phyloP scores from a whole-genome alignment of 1,140 invertebrate genomes.

The Caenorhabditis tropicalis region DNA sequence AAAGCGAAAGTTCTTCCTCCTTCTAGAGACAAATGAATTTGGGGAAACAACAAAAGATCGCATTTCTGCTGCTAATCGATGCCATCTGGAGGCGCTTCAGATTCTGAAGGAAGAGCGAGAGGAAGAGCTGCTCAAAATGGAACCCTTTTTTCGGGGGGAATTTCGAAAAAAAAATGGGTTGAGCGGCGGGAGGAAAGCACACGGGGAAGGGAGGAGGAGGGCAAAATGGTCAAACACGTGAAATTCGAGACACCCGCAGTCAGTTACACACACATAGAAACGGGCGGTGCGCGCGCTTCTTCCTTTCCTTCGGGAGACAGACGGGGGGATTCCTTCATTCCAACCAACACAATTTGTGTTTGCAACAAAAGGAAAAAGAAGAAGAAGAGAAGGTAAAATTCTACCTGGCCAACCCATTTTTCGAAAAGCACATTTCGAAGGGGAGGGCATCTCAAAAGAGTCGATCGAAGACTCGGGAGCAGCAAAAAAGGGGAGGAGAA shows the following conservation, averaged over 20 bases:
- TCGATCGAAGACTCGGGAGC: background rate
- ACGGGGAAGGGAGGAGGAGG: too few relatives aligned
- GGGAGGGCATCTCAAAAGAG: background rate
- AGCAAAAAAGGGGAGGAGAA: background rate
- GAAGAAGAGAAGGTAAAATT: too few relatives aligned
- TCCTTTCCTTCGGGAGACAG: background rate
- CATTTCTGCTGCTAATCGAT: background rate
- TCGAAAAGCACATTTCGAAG: too few relatives aligned
- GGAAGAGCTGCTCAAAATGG: background rate
- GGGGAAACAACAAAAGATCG: background rate
- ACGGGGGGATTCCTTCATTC: too few relatives aligned
- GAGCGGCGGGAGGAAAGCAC: background rate
- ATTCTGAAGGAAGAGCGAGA: background rate
- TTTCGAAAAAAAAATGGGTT: background rate
- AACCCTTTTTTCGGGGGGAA: background rate
- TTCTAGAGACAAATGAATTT: too few relatives aligned
- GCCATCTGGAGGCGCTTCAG: background rate
- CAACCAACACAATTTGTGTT: slow-evolving; percentile 34
- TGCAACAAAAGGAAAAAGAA: slow-evolving; percentile 16
- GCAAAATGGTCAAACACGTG: slow-evolving; percentile 39
- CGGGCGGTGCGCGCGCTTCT: slow-evolving; percentile 39
- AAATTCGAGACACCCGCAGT: slow-evolving; percentile 30
- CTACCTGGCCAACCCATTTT: too few relatives aligned
- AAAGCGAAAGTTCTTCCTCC: too few relatives aligned
- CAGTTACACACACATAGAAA: slow-evolving; percentile 40